These are phyloP conservation scores for Thymelicus sylvestris DNA, from an alignment of 2,888 invertebrate species.

Conservation along the genomic window DNA sequence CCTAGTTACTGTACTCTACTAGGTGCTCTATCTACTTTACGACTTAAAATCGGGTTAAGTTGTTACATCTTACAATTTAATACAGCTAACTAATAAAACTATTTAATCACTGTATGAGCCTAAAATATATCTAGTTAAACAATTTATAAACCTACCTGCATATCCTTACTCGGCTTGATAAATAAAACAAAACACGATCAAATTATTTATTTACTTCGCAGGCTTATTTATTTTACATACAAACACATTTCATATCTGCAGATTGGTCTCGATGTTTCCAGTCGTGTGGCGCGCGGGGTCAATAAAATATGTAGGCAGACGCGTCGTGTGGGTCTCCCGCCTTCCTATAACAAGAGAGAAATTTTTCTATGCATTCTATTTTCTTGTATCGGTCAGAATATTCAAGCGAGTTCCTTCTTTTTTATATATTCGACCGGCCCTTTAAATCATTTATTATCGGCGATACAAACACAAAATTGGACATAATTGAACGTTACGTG, in stretches of 20 bases:
- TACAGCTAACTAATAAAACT: too few species aligned
- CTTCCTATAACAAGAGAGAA: conserved; percentile 82
- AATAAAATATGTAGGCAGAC: conserved; percentile 83
- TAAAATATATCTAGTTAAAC: background rate
- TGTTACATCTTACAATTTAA: too few species aligned
- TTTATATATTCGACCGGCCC: conserved; percentile 38
- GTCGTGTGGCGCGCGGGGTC: conserved; percentile 57
- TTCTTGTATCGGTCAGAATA: conserved; percentile 68
- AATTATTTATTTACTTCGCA: conserved; percentile 25
- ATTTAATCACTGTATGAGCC: background rate
- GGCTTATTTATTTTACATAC: conserved; percentile 21
- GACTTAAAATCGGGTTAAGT: too few species aligned
- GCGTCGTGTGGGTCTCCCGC: conserved; percentile 66
- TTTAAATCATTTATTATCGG: conserved; percentile 29
- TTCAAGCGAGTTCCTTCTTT: conserved; percentile 55
- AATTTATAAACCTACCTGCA: background rate
- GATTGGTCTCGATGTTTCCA: conserved; percentile 51
- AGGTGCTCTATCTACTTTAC: too few species aligned
- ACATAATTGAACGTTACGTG: conserved; percentile 25
- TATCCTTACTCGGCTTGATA: background rate
- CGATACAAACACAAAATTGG: conserved; percentile 25
- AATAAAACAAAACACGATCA: conserved; percentile 20
- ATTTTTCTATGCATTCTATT: conserved; percentile 80
- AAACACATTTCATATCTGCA: conserved; percentile 49
- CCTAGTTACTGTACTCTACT: too few species aligned